These are phyloP conservation scores for Litocranius walleri DNA, from an alignment of 2,113 vertebrate genomes.

Conservation along the genomic window DNA sequence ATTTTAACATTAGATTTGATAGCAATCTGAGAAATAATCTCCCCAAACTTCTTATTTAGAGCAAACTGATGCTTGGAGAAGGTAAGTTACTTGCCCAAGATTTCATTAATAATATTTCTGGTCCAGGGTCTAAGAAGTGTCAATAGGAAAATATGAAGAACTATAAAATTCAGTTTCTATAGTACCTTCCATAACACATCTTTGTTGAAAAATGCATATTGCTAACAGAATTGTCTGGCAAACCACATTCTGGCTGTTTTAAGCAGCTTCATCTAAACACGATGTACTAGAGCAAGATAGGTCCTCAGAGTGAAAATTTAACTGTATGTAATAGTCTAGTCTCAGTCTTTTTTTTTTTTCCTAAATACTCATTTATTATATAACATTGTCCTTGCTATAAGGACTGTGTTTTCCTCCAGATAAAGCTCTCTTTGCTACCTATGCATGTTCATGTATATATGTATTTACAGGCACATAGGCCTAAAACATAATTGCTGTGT, in stretches of 20 bases:
- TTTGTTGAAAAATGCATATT: background rate
- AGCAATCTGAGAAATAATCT: background rate
- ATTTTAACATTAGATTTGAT: background rate
- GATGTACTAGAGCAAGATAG: background rate
- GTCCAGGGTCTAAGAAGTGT: background rate
- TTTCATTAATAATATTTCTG: background rate
- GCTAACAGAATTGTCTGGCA: background rate
- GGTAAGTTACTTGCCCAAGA: background rate
- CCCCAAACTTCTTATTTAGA: background rate
- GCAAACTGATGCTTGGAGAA: background rate
- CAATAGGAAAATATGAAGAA: conserved; percentile 11
- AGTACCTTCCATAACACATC: background rate
- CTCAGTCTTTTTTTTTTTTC: background rate
- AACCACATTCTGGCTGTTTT: background rate
- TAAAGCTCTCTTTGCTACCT: background rate
- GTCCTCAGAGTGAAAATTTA: background rate
- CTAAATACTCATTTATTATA: background rate
- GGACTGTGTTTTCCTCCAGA: background rate
- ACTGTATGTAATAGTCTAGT: background rate
- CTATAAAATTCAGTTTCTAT: conserved; percentile 5
- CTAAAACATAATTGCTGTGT: conserved; percentile 22
- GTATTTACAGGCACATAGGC: background rate
- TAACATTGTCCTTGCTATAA: background rate
- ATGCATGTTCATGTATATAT: background rate
- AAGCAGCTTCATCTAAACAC: background rate